Base-by-base conservation (phyloP, 1,140 invertebrate genomes). In the Papilio machaon region DNA sequence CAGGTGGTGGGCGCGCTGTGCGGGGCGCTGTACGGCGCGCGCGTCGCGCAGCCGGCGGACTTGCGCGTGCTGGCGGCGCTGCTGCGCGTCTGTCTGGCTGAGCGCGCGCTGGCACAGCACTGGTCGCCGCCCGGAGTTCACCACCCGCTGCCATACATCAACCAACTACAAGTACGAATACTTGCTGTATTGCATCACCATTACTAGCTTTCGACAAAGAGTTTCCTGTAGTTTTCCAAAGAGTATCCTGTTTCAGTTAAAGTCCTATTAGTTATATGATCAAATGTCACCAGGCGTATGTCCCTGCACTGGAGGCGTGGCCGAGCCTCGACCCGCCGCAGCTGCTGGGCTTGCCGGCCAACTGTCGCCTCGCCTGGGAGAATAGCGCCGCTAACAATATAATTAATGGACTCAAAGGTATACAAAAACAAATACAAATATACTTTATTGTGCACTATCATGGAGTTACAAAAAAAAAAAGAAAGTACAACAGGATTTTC, bases 331-430 rank as follows among this genome's bases (percentile, higher is more conserved):
- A 94, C 74, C 79, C 91, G 10, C 89, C 93, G 4, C 80, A 90
- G n/a, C 82, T 92, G 43, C 83, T 94, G 38, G 89, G 89, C 23
- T 82, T 94, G 73, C 90, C 93, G 2, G 87, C 85, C 10, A 94
- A 94, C 83, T 93, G 91, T 64, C 86, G 92, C 54, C 79, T 88
- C 1, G 91, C 91, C 1, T 92, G 92, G 91, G 92, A 93, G 78
- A 87, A 85, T n/a, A 91, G 87, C 58, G 85, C 91, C 2, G 90
- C 90, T 8, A 85, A 85, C 10, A 82, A 88, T 7, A 91, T 94
- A 11, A 75, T 91, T 0, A 80, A 54, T 0, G 90, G 89, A 2
- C 82, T 94, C 2, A 87, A 88, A 90, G 91, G 93, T n/a, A n/a
- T n/a, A n/a, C n/a, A n/a, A n/a, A n/a, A n/a, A n/a, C n/a, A n/a